Base-by-base conservation (phyloP, 2,113 vertebrate genomes). In the Pseudois nayaur region DNA sequence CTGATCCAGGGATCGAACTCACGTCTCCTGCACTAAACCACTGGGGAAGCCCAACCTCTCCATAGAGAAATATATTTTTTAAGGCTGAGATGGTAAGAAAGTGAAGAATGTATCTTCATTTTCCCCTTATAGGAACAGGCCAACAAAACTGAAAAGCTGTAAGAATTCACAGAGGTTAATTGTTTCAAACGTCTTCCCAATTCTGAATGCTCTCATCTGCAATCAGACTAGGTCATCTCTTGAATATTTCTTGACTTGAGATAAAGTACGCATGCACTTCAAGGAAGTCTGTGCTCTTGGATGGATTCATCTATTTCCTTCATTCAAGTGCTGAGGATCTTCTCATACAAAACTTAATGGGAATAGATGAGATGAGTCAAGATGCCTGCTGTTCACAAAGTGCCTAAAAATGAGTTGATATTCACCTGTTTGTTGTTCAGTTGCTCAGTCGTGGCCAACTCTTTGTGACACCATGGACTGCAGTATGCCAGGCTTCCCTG, bases 361-460 rank as follows among this genome's bases (percentile, higher is more conserved):
- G 29, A 50, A 33, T 2, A 88, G 11, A 79, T 78, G 60, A 64
- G 13, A 40, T 19, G 78, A 96, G 13, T 79, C 36, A 79, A 89
- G 55, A 10, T 1, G 29, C 52, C 82, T 50, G 16, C 40, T 76
- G 19, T 36, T 2, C 3, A 48, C 6, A 54, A 15, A 87, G 0
- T 78, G 5, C 5, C 11, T 78, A 79, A 93, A 23, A 48, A n/a
- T 15, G 14, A 67, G 9, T 93, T 82, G 6, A 14, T 27, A 62
- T 15, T 54, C 36, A 36, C 23, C 19, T 12, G 10, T 71, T 36
- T 36, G 9, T 71, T 71, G n/a, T 71, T 23, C 64, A 71, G 67
- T 71, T 3, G 0, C 67, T 71, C 9, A 11, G 67, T 40, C 10
- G 0, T 67, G n/a, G 33, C 64, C 33, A 67, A 11, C 67, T 23